phyloP scores from a whole-genome alignment of 2,888 invertebrate species.

The Athalia rosae region DNA sequence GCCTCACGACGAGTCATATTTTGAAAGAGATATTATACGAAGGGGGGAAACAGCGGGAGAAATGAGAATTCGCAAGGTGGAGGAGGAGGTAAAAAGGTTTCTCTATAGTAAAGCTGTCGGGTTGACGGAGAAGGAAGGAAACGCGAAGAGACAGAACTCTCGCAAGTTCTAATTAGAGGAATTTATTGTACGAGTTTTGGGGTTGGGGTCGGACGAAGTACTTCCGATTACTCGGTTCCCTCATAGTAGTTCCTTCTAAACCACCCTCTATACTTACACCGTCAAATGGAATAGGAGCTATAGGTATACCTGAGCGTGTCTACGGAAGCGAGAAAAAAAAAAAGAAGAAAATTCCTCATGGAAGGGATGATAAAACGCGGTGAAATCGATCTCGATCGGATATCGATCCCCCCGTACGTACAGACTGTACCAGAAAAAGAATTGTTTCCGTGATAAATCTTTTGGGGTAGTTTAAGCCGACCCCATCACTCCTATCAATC shows the following conservation, averaged over 20 bases:
- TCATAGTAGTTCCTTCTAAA: constrained; percentile 11
- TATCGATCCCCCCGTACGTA: neutral
- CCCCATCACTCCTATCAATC: constrained; percentile 25
- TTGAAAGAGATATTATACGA: constrained; percentile 5
- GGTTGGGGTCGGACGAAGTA: constrained; percentile 32
- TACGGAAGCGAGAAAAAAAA: neutral
- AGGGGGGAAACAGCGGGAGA: too few relatives aligned
- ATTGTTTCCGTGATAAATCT: constrained; percentile 38
- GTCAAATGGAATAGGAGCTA: neutral
- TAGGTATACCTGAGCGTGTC: neutral
- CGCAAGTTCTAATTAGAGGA: constrained; percentile 41
- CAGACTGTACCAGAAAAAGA: constrained; percentile 13
- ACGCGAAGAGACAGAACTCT: constrained; percentile 25
- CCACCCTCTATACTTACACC: neutral
- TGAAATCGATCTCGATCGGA: constrained; percentile 36
- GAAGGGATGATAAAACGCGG: neutral
- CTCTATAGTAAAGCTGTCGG: neutral
- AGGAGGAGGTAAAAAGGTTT: neutral
- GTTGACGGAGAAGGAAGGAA: neutral
- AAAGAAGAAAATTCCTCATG: constrained; percentile 11
- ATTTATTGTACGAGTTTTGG: constrained; percentile 39
- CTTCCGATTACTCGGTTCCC: constrained; percentile 39
- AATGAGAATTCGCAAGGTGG: neutral
- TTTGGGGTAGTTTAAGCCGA: constrained; percentile 1
- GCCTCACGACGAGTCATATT: neutral